phyloP scores from a whole-genome alignment of 2,888 invertebrate genomes.

The Monopis laevigella region DNA sequence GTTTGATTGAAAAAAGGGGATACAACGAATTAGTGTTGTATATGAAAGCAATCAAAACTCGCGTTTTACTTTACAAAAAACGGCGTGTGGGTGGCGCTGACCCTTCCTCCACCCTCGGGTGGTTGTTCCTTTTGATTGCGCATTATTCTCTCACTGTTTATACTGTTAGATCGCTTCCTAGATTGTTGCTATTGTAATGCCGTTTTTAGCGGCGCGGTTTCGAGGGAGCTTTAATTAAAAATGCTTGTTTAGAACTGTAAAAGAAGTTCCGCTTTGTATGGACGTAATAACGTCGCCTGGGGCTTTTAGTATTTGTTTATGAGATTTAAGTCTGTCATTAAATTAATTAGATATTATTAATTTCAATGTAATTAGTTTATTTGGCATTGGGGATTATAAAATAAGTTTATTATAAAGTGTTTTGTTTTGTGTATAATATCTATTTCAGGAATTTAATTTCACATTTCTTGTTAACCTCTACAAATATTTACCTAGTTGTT shows the following conservation, averaged over 20 bases:
- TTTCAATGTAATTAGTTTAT: too few relatives aligned
- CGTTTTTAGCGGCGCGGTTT: slow-evolving; percentile 49
- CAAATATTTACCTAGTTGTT: too few relatives aligned
- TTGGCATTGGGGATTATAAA: too few relatives aligned
- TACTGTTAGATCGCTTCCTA: slow-evolving; percentile 65
- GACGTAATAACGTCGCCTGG: slow-evolving; percentile 2
- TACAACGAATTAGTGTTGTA: slow-evolving; percentile 7
- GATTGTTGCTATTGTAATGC: slow-evolving; percentile 63
- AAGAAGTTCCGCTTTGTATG: slow-evolving; percentile 1
- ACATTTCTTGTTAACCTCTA: too few relatives aligned
- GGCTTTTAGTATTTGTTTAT: too few relatives aligned
- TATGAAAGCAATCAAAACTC: slow-evolving; percentile 47
- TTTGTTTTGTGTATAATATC: too few relatives aligned
- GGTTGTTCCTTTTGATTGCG: slow-evolving; percentile 62
- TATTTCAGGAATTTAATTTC: too few relatives aligned
- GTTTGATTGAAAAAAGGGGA: too few relatives aligned
- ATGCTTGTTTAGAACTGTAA: slow-evolving; percentile 14
- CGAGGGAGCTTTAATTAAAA: slow-evolving; percentile 59
- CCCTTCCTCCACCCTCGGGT: slow-evolving; percentile 34
- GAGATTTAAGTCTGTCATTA: too few relatives aligned
- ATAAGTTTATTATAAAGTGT: too few relatives aligned
- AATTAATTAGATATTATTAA: too few relatives aligned
- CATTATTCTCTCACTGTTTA: slow-evolving; percentile 54
- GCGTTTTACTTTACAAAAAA: slow-evolving; percentile 37
- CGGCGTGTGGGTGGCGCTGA: slow-evolving; percentile 22